Conservation (phyloP, 2,113 vertebrate genomes). For the Penelope pileata region DNA sequence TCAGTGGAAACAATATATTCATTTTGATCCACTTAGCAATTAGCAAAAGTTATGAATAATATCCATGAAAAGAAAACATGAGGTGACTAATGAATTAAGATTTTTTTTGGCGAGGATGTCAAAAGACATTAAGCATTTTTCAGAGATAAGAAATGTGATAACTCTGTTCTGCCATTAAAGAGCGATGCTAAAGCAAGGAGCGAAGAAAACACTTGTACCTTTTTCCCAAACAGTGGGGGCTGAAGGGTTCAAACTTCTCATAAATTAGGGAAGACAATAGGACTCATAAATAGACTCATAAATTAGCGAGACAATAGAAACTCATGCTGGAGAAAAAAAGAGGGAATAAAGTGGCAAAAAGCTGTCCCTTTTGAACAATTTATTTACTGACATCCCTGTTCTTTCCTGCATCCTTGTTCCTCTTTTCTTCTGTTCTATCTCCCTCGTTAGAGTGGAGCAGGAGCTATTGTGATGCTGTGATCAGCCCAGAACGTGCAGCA, state of each 20-base stretch:
- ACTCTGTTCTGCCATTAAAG: background rate
- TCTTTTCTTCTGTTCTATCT: background rate
- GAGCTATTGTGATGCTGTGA: background rate
- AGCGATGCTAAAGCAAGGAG: background rate
- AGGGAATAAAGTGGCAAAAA: background rate
- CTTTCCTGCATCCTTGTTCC: background rate
- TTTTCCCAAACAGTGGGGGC: background rate
- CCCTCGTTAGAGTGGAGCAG: background rate
- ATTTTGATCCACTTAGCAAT: background rate
- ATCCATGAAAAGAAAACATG: background rate
- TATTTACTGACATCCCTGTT: background rate
- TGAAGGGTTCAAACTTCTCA: background rate
- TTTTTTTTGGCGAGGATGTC: background rate
- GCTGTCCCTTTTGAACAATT: background rate
- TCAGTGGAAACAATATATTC: background rate
- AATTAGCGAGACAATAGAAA: background rate
- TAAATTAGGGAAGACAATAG: too few relatives aligned
- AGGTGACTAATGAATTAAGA: background rate
- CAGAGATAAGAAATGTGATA: background rate
- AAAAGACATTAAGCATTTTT: background rate
- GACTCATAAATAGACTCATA: too few relatives aligned
- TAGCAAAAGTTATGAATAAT: background rate
- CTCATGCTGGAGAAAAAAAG: background rate
- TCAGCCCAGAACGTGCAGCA: background rate
- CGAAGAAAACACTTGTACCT: background rate